A percentile compares a stretch with the other conserved stretches of the same genome.
These are phyloP conservation scores for Rhingia rostrata DNA, from an alignment of 2,888 invertebrate genomes.

Conservation along the genomic window DNA sequence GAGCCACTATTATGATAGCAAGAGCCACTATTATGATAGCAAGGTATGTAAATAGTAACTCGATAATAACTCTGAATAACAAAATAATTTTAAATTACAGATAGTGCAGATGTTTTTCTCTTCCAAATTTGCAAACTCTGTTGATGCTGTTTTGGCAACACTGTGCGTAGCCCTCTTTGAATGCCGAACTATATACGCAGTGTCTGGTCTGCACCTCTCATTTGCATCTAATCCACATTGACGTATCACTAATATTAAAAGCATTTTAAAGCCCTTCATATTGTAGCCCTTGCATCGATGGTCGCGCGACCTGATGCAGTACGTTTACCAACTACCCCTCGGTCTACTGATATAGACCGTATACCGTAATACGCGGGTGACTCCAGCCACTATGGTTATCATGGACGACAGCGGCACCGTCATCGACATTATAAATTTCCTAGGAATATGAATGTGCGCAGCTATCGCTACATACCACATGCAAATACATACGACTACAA, in stretches of 20 bases:
- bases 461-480: too few species aligned
- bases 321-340: slow-evolving; percentile 29
- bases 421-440: slow-evolving; percentile 51
- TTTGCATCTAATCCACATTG: slow-evolving; percentile 50
- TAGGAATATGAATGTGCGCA: slow-evolving; percentile 29
- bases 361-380: slow-evolving; percentile 54
- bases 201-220: neutral
- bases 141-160: neutral
- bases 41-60: too few species aligned
- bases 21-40: too few species aligned
- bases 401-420: slow-evolving; percentile 51
- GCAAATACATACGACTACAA: too few species aligned
- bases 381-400: slow-evolving; percentile 52
- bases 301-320: slow-evolving; percentile 18
- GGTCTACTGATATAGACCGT: slow-evolving; percentile 13
- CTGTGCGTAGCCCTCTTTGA: neutral
- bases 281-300: slow-evolving; percentile 37
- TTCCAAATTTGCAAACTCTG: too few species aligned
- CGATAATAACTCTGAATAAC: too few species aligned
- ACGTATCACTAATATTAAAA: slow-evolving; percentile 48
- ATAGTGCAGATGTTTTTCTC: too few species aligned
- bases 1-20: too few species aligned
- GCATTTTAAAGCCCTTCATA: slow-evolving; percentile 55
- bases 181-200: neutral
- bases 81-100: too few species aligned